Percentiles rank a stretch among this genome's conserved stretches.
Evolutionary conservation across 2,797 vertebrate genomes (phyloP).

Genomic region (Phrynocephalus vlangalii): DNA sequence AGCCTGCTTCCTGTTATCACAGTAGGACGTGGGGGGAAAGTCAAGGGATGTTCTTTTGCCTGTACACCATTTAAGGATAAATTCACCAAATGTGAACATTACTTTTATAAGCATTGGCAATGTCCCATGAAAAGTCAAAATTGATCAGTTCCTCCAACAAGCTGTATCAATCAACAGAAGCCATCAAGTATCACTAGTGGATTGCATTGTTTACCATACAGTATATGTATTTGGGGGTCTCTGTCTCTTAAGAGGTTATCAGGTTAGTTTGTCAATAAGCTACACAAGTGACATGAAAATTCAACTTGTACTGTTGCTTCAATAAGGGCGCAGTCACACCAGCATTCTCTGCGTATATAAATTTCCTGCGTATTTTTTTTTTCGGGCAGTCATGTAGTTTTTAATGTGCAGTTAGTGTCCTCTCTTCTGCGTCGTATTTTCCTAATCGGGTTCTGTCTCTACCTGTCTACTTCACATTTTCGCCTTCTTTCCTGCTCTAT

Average conservation of each 20-base stretch:
- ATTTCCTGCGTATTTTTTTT: too few relatives aligned
- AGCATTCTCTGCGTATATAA: too few relatives aligned
- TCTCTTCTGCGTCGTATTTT: too few relatives aligned
- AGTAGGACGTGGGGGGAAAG: not conserved
- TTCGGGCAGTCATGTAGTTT: too few relatives aligned
- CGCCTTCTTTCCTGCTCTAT: too few relatives aligned
- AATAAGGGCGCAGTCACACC: too few relatives aligned
- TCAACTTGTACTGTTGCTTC: not conserved
- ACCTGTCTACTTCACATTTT: too few relatives aligned
- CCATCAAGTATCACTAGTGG: not conserved
- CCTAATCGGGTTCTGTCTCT: too few relatives aligned
- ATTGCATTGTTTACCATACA: not conserved
- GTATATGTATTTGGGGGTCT: not conserved
- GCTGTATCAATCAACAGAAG: not conserved
- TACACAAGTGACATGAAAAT: not conserved
- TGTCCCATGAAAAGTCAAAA: too few relatives aligned
- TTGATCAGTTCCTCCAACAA: not conserved
- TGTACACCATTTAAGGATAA: slow-evolving; percentile 6
- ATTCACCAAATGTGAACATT: not conserved
- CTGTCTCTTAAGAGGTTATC: not conserved
- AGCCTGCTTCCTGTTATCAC: slow-evolving; percentile 10
- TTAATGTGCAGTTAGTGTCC: too few relatives aligned
- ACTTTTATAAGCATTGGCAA: not conserved
- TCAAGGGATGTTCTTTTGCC: not conserved
- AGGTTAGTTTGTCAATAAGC: not conserved